Conservation (phyloP, 2,113 vertebrate genomes). For the Cinclus cinclus region DNA sequence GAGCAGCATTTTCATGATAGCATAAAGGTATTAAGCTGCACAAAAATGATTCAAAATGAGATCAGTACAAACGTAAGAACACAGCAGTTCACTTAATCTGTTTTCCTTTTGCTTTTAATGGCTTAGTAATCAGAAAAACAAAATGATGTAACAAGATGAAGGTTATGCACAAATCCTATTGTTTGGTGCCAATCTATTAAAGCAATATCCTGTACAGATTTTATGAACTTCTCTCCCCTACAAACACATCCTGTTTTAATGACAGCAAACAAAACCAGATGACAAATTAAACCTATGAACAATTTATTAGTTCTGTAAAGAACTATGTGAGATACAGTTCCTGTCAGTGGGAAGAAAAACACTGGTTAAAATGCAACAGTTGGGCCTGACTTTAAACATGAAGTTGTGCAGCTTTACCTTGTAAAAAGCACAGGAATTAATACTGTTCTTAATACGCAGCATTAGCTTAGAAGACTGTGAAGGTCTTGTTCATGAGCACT, state of each 20-base stretch:
- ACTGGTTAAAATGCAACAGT: background rate
- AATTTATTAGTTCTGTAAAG: constrained; percentile 8
- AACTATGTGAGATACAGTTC: background rate
- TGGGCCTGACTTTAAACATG: background rate
- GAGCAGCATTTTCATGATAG: background rate
- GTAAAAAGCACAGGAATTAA: background rate
- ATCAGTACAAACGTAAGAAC: background rate
- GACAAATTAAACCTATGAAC: constrained; percentile 22
- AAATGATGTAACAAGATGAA: constrained; percentile 3
- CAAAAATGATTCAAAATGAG: background rate
- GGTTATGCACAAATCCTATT: background rate
- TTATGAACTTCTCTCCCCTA: constrained; percentile 44
- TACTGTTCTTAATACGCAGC: background rate
- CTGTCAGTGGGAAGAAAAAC: background rate
- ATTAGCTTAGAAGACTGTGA: background rate
- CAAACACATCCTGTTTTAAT: constrained; percentile 44
- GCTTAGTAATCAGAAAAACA: constrained; percentile 9
- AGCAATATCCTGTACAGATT: constrained; percentile 31
- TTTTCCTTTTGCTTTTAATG: constrained; percentile 10
- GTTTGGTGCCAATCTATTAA: constrained; percentile 6
- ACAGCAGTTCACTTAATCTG: background rate
- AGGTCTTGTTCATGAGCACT: background rate
- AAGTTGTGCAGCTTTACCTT: background rate
- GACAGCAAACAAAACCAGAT: background rate
- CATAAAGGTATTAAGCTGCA: background rate